Base-by-base conservation (phyloP, 2,888 invertebrate genomes). In the Cordilura impudica region DNA sequence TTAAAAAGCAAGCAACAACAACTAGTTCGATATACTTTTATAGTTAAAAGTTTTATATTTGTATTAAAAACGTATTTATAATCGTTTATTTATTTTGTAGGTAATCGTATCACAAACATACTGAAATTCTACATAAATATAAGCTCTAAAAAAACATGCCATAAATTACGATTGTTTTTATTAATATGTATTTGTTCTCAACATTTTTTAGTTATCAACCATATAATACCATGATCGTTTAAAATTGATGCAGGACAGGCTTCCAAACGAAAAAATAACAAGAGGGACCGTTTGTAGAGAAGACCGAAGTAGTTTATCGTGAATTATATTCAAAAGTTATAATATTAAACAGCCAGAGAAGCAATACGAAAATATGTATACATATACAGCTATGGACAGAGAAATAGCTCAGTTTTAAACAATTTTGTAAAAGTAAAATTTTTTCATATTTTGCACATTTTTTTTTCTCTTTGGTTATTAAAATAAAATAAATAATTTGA, bases 191-290 rank as follows among this genome's bases (percentile, higher is more conserved):
- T 39, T 39, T 39, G 4, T 39, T 39, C n/a, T 39, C n/a, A n/a
- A 39, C 12, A 39, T 39, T 39, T 39, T 39, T n/a, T n/a, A n/a
- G 43, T 51, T 63, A 26, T 66, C 16, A 71, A 67, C 60, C 45
- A 49, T 80, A 66, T 73, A 67, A 67, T 58, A 43, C 31, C 74
- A 67, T 39, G 29, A 78, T 73, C 76, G 71, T 70, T 81, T 79
- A 29, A 79, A 81, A 74, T 71, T 53, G 54, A 63, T 74, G 45
- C 26, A 53, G 63, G 45, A 45, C 31, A 23, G 21, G 53, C 49
- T 23, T 45, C 14, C 2, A 21, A 39, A 29, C 19, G 49, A 19
- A 26, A 70, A 45, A 1, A n/a, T n/a, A n/a, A n/a, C n/a, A n/a
- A n/a, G n/a, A n/a, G n/a, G n/a, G n/a, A n/a, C n/a, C n/a, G n/a